phyloP scores from a whole-genome alignment of 2,113 vertebrate species.

The Phylloscopus whistleri region DNA sequence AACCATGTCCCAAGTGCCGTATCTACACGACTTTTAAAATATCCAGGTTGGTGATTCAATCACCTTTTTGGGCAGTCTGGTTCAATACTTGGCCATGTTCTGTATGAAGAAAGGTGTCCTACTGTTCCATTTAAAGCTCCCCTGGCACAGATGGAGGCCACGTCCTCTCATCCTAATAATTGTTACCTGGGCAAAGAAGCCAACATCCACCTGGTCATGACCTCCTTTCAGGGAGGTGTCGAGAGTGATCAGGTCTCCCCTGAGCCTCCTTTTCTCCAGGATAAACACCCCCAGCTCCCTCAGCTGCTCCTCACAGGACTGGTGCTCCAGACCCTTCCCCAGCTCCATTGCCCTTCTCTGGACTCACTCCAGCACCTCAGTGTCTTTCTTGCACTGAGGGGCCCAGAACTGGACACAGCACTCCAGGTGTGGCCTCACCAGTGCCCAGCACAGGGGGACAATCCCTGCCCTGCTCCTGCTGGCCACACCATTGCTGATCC shows the following conservation, averaged over 20 bases:
- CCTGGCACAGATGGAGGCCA: background rate
- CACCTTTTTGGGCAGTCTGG: background rate
- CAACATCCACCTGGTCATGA: accelerated
- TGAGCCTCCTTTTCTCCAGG: too few species aligned
- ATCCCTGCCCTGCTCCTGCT: background rate
- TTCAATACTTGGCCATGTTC: background rate
- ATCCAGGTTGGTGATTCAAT: background rate
- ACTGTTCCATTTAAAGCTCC: background rate
- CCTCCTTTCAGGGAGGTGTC: accelerated
- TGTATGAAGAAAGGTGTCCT: background rate
- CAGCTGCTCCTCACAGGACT: too few species aligned
- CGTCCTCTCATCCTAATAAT: too few species aligned
- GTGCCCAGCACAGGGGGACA: background rate
- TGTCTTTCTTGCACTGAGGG: too few species aligned
- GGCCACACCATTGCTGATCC: background rate
- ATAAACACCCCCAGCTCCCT: too few species aligned
- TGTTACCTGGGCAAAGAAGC: background rate
- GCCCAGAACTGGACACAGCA: too few species aligned
- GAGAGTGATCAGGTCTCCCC: accelerated
- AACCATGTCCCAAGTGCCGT: background rate
- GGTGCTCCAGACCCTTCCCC: too few species aligned
- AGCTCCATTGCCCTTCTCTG: too few species aligned
- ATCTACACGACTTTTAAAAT: background rate
- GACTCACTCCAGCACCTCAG: too few species aligned
- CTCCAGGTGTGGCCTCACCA: background rate